Conservation (phyloP, 2,797 vertebrate genomes). For the Acestrorhynchus altus region DNA sequence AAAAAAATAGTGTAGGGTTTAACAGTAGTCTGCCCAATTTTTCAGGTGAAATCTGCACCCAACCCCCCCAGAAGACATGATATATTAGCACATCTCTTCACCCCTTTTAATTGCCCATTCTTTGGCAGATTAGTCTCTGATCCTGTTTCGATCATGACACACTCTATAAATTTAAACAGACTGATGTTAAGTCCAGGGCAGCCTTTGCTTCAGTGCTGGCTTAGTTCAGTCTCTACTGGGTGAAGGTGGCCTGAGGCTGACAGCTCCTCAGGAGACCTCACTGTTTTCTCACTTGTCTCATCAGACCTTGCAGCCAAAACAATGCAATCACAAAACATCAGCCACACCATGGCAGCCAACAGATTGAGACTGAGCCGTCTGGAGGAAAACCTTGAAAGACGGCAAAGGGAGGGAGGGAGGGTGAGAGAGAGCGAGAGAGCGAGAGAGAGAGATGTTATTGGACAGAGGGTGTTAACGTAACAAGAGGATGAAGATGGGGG, state of each 20-base stretch:
- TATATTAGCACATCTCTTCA: too few relatives aligned
- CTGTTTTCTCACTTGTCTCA: slow-evolving; percentile 44
- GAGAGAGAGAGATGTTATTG: slow-evolving; percentile 30
- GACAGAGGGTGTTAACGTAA: background rate
- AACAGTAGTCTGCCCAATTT: too few relatives aligned
- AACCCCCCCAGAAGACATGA: too few relatives aligned
- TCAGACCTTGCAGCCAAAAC: slow-evolving; percentile 59
- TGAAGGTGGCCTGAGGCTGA: slow-evolving; percentile 44
- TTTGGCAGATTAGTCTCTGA: background rate
- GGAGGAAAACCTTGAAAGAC: slow-evolving; percentile 42
- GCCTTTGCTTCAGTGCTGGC: background rate
- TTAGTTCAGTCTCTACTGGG: background rate
- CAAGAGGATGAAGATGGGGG: slow-evolving; percentile 12
- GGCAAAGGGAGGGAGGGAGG: background rate
- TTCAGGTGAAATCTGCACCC: too few relatives aligned
- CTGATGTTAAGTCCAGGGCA: background rate
- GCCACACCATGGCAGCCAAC: slow-evolving; percentile 61
- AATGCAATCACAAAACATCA: slow-evolving; percentile 70
- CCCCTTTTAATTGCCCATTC: background rate
- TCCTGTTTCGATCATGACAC: background rate
- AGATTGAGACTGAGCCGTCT: slow-evolving; percentile 69
- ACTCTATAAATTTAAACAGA: background rate
- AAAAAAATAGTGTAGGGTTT: too few relatives aligned
- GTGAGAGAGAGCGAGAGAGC: background rate
- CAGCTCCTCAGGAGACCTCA: slow-evolving; percentile 34